Evolutionary conservation across 1,140 invertebrate genomes (phyloP), one percentile per base, ranked within the genome.

Genomic region (Heliconius congener): DNA sequence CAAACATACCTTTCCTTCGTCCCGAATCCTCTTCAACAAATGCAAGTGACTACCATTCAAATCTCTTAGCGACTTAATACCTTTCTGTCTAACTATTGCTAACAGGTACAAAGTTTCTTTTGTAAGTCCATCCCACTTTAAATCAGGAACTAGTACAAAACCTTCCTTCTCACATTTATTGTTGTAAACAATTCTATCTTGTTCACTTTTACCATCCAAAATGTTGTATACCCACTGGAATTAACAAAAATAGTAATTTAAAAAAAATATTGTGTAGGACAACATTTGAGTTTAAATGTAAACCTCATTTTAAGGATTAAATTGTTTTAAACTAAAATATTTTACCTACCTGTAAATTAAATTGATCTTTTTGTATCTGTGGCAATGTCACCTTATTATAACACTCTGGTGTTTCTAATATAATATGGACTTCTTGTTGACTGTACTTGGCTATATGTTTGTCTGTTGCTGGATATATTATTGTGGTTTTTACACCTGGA

Each of bases 161-260:
- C 99, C 99, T 74, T 90, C 96, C 71, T 96, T 95, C 46, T 96
- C 95, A 94, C 99, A 97, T 13, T 94, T 84, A 94, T 99, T 98
- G 91, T 99, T 97, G 73, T 95, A 95, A 8, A 99, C 95, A 72
- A 99, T 97, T 83, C 97, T 96, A 39, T 99, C 99, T 6, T 95
- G 94, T 95, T 99, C 99, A 77, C 96, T 96, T 89, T 97, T 98
- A 83, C 99, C 98, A 60, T 98, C 97, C 13, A 99, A 91, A 82
- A 99, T 98, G 93, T 99, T 99, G 89, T 98, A 98, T 0, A 99
- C 97, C 99, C 99, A 99, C 97, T 99, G 91, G 74, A 97, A 96
- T 82, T 34, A 72, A 52, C 6, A 74, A 19, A 74, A 57, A 74
- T 52, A 18, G 0, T 52, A 52, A 8, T 37, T 37, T 8, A 1